These are phyloP conservation scores for Encarsia formosa DNA, from an alignment of 2,888 invertebrate genomes.

Conservation along the genomic window DNA sequence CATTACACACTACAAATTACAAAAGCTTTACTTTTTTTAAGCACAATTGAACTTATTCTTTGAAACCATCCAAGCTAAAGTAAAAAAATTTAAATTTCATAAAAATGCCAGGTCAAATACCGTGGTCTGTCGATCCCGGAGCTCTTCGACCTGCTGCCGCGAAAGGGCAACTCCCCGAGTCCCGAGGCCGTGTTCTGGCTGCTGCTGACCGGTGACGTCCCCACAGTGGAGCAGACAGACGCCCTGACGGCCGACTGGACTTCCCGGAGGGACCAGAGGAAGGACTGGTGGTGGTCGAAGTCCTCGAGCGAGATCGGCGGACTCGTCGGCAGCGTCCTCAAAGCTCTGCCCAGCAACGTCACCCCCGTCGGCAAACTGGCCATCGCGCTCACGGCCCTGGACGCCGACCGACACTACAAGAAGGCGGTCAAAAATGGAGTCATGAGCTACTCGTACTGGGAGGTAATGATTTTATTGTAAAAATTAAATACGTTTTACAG, in stretches of 20 bases:
- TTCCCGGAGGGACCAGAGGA: conserved; percentile 34
- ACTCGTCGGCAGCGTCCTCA: conserved; percentile 32
- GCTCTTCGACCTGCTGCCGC: conserved; percentile 37
- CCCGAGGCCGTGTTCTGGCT: conserved; percentile 45
- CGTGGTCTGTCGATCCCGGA: conserved; percentile 43
- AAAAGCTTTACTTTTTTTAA: too few relatives aligned
- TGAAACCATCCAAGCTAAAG: too few relatives aligned
- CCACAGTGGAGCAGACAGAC: conserved; percentile 41
- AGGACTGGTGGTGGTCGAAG: conserved; percentile 39
- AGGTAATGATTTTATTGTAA: too few relatives aligned
- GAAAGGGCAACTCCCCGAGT: conserved; percentile 39
- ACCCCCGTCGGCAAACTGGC: conserved; percentile 37
- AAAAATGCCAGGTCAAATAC: conserved; percentile 40
- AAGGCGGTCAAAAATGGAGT: conserved; percentile 27
- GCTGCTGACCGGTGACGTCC: conserved; percentile 43
- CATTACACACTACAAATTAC: too few relatives aligned
- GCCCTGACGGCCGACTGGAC: conserved; percentile 42
- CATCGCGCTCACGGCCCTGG: conserved; percentile 37
- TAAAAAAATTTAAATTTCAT: too few relatives aligned
- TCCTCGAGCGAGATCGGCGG: conserved; percentile 32
- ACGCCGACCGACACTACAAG: conserved; percentile 31
- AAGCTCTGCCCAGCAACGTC: conserved; percentile 34
- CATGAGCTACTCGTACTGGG: conserved; percentile 39
- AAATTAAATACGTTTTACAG: too few relatives aligned
- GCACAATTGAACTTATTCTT: too few relatives aligned